Percentiles rank a stretch among this genome's conserved stretches.
These are phyloP conservation scores for Coregonus clupeaformis DNA, from an alignment of 2,113 vertebrate species.

Conservation along the genomic window DNA sequence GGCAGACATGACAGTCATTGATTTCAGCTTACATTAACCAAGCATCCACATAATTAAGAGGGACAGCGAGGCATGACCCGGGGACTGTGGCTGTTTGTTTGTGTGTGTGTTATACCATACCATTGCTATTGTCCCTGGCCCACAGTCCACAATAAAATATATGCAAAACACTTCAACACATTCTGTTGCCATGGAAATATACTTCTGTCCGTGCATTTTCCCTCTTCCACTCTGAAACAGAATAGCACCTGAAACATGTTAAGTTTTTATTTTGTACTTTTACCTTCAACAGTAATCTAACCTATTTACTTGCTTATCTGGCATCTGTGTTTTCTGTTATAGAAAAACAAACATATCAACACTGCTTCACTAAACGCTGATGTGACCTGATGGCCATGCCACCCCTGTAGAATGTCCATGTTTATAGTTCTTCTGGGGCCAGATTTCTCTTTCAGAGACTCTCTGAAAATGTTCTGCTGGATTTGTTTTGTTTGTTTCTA, in stretches of 20 bases:
- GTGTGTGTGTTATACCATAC: too few species aligned
- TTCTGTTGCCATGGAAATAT: neutral
- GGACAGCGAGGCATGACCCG: neutral
- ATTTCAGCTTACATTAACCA: neutral
- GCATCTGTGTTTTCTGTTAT: too few species aligned
- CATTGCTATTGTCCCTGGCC: neutral
- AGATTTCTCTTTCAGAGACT: neutral
- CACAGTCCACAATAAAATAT: neutral
- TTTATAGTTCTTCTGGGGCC: neutral
- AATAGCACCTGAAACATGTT: neutral
- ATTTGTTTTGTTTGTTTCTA: neutral
- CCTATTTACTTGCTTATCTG: neutral
- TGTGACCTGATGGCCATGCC: neutral
- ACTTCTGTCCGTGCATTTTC: neutral
- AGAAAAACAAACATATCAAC: neutral
- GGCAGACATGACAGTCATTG: neutral
- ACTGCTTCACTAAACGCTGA: too few species aligned
- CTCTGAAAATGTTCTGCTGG: neutral
- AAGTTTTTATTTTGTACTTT: neutral
- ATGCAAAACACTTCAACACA: too few species aligned
- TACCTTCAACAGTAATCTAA: neutral
- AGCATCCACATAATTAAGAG: neutral
- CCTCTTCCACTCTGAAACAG: neutral
- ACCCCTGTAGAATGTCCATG: neutral
- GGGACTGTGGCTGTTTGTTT: neutral